phyloP scores from a whole-genome alignment of 2,797 vertebrate genomes.

The Gastrophryne carolinensis region DNA sequence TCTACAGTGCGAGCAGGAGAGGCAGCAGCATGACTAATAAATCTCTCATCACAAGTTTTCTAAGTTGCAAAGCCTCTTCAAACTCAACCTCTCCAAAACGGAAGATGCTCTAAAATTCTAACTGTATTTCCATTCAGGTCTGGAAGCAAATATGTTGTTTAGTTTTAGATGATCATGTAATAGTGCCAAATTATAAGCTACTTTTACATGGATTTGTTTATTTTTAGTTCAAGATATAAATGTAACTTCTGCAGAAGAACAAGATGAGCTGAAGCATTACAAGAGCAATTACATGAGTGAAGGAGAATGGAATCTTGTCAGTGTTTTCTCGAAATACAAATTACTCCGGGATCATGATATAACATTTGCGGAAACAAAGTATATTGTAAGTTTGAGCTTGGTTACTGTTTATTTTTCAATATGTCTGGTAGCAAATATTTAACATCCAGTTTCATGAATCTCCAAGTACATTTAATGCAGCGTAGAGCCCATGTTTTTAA shows the following conservation, averaged over 20 bases:
- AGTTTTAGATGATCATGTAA: not conserved
- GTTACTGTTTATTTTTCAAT: not conserved
- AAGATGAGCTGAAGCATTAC: constrained; percentile 82
- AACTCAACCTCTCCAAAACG: too few relatives aligned
- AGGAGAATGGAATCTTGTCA: constrained; percentile 94
- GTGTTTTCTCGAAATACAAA: constrained; percentile 78
- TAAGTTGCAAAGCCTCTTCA: too few relatives aligned
- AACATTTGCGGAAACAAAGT: constrained; percentile 89
- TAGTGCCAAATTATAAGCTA: not conserved
- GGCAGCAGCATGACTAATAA: too few relatives aligned
- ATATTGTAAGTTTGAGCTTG: constrained; percentile 74
- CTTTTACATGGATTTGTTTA: not conserved
- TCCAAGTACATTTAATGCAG: too few relatives aligned
- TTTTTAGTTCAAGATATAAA: constrained; percentile 88
- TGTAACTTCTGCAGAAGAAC: constrained; percentile 84
- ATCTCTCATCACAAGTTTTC: too few relatives aligned
- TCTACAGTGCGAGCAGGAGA: too few relatives aligned
- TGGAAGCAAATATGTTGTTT: not conserved
- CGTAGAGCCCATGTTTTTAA: too few relatives aligned
- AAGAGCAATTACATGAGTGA: constrained; percentile 57
- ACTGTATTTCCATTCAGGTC: too few relatives aligned
- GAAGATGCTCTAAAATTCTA: too few relatives aligned
- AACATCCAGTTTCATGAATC: too few relatives aligned
- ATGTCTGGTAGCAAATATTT: too few relatives aligned
- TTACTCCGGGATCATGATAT: constrained; percentile 79